Percentiles rank a stretch among this genome's conserved stretches.
Conservation (phyloP, 2,888 invertebrate genomes). For the Ormyrus pomaceus region DNA sequence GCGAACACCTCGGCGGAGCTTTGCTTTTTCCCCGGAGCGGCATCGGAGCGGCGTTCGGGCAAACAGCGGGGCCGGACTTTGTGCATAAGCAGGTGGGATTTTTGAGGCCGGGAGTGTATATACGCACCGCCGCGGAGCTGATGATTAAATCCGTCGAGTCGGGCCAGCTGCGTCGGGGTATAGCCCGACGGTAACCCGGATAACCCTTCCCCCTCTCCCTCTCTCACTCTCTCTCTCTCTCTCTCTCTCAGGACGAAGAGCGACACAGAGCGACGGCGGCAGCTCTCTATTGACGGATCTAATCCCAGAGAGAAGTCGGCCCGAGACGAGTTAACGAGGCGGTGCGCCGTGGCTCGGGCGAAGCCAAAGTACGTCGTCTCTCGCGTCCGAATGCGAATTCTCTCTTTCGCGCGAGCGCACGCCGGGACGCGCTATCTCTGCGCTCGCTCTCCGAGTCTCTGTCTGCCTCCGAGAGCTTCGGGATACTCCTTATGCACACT, state of each 20-base stretch:
- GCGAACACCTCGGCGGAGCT: too few species aligned
- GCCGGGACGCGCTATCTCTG: too few species aligned
- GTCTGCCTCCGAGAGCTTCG: too few species aligned
- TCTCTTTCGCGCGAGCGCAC: neutral
- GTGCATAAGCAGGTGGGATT: neutral
- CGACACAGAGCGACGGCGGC: neutral
- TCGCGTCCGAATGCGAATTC: neutral
- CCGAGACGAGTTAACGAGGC: conserved; percentile 36
- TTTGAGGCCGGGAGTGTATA: neutral
- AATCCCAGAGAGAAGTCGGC: conserved; percentile 40
- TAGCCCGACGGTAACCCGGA: neutral
- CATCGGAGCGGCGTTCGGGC: neutral
- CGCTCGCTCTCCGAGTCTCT: neutral
- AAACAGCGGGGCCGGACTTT: too few species aligned
- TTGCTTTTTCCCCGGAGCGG: too few species aligned
- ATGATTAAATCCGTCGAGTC: conserved; percentile 50
- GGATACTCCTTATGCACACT: too few species aligned
- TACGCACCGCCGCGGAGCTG: conserved; percentile 42
- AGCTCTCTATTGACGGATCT: conserved; percentile 40
- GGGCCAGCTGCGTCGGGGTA: conserved; percentile 25
- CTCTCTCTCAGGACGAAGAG: neutral
- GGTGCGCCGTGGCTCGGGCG: neutral
- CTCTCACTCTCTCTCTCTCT: conserved; percentile 1
- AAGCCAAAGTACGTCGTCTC: too few species aligned
- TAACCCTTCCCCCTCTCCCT: neutral